phyloP scores from a whole-genome alignment of 2,888 invertebrate species.

The Latrodectus hesperus region DNA sequence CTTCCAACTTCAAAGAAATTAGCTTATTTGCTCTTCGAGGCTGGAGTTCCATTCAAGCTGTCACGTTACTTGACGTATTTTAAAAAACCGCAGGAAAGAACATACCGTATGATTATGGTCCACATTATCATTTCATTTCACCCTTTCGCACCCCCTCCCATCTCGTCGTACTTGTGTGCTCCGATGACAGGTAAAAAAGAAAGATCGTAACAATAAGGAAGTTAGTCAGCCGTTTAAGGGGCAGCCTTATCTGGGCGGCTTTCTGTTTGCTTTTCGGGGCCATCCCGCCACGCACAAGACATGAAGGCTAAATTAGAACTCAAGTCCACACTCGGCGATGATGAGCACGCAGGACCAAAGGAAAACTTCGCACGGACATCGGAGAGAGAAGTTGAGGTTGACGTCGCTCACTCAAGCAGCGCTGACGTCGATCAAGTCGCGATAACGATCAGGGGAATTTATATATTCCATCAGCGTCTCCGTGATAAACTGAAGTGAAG shows the following conservation, averaged over 20 bases:
- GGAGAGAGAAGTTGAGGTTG: background rate
- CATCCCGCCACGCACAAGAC: too few relatives aligned
- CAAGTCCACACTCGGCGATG: constrained; percentile 60
- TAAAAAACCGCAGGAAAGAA: constrained; percentile 8
- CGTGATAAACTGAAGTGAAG: constrained; percentile 3
- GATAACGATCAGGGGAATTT: constrained; percentile 47
- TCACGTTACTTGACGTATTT: background rate
- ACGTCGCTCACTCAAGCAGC: constrained; percentile 15
- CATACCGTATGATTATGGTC: background rate
- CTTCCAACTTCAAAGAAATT: too few relatives aligned
- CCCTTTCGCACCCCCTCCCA: background rate
- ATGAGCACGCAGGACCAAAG: constrained; percentile 27
- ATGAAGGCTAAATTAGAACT: constrained; percentile 49
- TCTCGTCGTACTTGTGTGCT: background rate
- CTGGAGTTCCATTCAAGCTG: background rate
- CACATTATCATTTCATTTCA: constrained; percentile 7
- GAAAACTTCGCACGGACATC: background rate
- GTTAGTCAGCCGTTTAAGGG: constrained; percentile 65
- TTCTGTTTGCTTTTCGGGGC: constrained; percentile 37
- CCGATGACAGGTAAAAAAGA: constrained; percentile 55
- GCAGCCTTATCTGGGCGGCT: constrained; percentile 41
- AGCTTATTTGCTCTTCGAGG: too few relatives aligned
- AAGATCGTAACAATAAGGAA: constrained; percentile 55
- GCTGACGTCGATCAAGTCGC: constrained; percentile 40
- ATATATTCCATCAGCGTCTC: constrained; percentile 1